Conservation (phyloP, 2,113 vertebrate genomes). For the Pteronura brasiliensis region DNA sequence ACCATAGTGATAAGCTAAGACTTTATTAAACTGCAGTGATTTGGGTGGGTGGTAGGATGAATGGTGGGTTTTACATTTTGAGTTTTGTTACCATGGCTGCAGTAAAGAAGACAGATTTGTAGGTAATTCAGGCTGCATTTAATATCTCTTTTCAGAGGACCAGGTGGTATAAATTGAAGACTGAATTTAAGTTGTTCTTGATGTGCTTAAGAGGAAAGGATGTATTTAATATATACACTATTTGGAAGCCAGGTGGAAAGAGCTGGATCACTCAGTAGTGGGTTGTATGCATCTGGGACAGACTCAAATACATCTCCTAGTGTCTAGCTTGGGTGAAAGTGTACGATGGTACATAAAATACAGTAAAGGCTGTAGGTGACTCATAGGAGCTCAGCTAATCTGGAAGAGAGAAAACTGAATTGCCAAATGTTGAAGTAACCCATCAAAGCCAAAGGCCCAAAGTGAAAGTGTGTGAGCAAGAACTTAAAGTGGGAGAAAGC, state of each 20-base stretch:
- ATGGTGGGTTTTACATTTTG: background rate
- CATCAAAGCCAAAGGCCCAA: background rate
- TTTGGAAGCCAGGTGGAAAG: background rate
- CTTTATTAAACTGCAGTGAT: background rate
- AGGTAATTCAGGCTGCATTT: background rate
- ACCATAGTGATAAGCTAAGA: background rate
- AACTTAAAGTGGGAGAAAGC: background rate
- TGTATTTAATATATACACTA: background rate
- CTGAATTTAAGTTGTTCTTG: background rate
- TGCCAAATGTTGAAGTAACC: background rate
- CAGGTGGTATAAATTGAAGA: background rate
- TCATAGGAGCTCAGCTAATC: background rate
- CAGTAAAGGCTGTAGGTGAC: background rate
- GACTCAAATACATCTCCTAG: background rate
- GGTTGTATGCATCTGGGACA: background rate
- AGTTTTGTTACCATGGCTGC: background rate
- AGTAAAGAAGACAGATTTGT: background rate
- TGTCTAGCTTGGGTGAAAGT: background rate
- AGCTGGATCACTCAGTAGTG: background rate
- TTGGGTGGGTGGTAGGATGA: fast-evolving
- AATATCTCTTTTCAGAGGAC: background rate
- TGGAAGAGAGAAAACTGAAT: background rate
- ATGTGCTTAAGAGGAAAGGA: background rate
- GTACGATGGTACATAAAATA: background rate
- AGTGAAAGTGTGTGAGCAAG: background rate